Base-by-base conservation (phyloP, 2,888 invertebrate species). In the Nematopogon swammerdamellus region DNA sequence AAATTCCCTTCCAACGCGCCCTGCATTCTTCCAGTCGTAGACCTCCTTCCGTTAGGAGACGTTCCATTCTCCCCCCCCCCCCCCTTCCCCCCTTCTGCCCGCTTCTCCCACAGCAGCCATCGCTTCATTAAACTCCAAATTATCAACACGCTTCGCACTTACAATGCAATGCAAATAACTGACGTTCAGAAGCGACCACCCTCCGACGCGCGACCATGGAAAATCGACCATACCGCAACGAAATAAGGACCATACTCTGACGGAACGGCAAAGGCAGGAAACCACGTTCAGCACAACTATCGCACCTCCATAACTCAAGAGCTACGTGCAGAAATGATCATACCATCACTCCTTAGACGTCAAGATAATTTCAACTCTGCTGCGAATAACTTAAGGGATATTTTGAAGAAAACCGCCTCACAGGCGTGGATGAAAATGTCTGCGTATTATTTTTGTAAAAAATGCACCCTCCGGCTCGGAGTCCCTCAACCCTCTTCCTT, bases 51-150 rank as follows among this genome's bases (percentile, higher is more conserved):
- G 64, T 59, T 63, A 65, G 71, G 70, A 68, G 67, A 65, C 63
- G 62, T 64, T 66, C n/a, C n/a, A 25, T 25, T 6, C 25, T 8
- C 8, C 25, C 25, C 25, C 8, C 25, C 5, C 25, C 25, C 25
- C 25, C 4, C 25, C 25, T 4, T 4, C 25, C 4, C 25, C 25
- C 5, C 25, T 6, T n/a, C 25, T 8, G 25, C 25, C 25, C 25
- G n/a, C n/a, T n/a, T n/a, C 25, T 8, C 4, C 25, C 25, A 4
- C 25, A 25, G 65, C 64, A 61, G 62, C 63, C 64, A 25, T 65
- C 65, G 73, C 71, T 77, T 77, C 77, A 77, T 79, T 77, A 75
- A 76, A 67, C 70, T 59, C 61, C 67, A 73, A 76, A 79, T 77
- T 75, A 76, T 75, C 72, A 70, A 67, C 70, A 68, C 63, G 58